A percentile compares a stretch with the other conserved stretches of the same genome.
These are phyloP conservation scores for Microctonus brassicae DNA, from an alignment of 2,888 invertebrate genomes.

Conservation along the genomic window DNA sequence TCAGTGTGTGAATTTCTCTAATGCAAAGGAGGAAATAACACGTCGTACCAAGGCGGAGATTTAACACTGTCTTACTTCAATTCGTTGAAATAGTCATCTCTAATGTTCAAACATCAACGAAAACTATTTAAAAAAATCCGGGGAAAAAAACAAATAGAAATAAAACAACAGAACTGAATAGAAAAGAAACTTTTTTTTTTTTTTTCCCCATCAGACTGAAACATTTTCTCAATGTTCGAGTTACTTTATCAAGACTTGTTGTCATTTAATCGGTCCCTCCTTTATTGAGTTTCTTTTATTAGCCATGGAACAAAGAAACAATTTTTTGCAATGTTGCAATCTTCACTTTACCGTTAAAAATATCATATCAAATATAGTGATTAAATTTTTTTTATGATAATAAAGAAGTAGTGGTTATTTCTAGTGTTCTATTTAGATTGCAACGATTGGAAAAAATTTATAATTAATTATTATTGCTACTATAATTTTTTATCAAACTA, in stretches of 20 bases:
- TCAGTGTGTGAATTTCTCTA: not conserved
- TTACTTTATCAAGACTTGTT: constrained; percentile 4
- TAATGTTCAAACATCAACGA: constrained; percentile 7
- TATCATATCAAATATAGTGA: not conserved
- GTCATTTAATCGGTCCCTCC: constrained; percentile 3
- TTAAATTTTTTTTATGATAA: not conserved
- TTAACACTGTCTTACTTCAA: constrained; percentile 23
- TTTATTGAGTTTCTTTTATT: constrained; percentile 12
- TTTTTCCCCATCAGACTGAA: not conserved
- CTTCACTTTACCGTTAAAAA: not conserved
- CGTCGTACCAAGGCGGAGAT: not conserved
- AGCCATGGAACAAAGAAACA: constrained; percentile 9
- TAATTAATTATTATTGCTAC: too few relatives aligned
- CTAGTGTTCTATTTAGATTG: too few relatives aligned
- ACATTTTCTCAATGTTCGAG: constrained; percentile 1
- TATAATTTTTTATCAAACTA: too few relatives aligned
- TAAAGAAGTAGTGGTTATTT: too few relatives aligned
- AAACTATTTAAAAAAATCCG: not conserved
- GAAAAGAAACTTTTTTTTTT: not conserved
- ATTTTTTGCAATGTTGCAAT: not conserved
- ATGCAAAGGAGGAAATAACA: constrained; percentile 22
- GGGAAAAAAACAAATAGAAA: not conserved
- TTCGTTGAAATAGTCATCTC: constrained; percentile 5
- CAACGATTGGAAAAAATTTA: not conserved
- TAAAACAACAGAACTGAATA: not conserved